Evolutionary conservation across 2,113 vertebrate genomes (phyloP).

Genomic region (Athene cunicularia): DNA sequence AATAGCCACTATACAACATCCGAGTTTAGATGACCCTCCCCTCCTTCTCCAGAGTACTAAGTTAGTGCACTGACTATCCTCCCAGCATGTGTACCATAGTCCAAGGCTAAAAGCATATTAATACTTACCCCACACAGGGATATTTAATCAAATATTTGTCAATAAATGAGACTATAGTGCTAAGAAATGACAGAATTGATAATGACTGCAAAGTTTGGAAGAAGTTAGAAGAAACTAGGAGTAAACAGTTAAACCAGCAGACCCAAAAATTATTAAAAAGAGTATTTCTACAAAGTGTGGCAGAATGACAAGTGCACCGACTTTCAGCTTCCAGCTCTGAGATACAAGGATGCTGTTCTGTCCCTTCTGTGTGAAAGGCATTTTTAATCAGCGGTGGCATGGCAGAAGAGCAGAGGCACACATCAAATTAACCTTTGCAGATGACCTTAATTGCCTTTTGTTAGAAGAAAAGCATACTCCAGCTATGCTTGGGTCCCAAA

Average conservation of each 20-base stretch:
- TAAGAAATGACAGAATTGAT: background rate
- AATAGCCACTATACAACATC: background rate
- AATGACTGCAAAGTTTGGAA: background rate
- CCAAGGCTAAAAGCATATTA: background rate
- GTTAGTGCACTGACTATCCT: no score
- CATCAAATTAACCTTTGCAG: background rate
- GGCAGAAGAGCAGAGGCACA: background rate
- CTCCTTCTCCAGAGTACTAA: background rate
- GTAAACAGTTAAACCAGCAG: background rate
- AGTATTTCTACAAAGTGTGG: background rate
- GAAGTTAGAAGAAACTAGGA: background rate
- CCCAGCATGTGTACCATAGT: fast-evolving
- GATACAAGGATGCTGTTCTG: background rate
- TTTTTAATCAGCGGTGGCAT: background rate
- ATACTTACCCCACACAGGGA: background rate
- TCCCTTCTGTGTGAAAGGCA: fast-evolving
- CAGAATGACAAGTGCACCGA: background rate
- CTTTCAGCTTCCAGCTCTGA: background rate
- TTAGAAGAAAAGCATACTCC: background rate
- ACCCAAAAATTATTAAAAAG: background rate
- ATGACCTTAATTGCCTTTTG: background rate
- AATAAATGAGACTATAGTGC: background rate
- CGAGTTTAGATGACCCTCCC: background rate
- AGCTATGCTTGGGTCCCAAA: background rate
- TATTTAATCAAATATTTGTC: background rate